Percentiles rank a stretch among this genome's conserved stretches.
Evolutionary conservation across 2,113 vertebrate genomes (phyloP).

Genomic region (Herpetotheres cachinnans): DNA sequence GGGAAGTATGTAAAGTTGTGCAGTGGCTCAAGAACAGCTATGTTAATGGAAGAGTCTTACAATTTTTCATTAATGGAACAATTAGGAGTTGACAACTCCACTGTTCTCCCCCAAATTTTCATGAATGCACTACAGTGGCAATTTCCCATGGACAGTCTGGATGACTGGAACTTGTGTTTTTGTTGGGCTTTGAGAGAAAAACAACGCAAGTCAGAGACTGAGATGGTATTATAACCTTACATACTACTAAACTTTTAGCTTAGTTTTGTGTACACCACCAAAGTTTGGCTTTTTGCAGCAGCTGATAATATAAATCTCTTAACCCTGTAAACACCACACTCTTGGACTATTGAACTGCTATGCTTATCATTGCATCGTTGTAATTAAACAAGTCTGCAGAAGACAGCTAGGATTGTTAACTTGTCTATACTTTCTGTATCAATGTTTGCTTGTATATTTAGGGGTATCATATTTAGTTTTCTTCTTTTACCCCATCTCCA

Average conservation of each 20-base stretch:
- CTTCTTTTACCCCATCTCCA: background rate
- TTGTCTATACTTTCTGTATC: background rate
- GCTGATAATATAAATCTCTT: background rate
- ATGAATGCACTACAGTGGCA: slow-evolving; percentile 9
- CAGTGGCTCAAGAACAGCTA: slow-evolving; percentile 22
- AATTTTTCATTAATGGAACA: slow-evolving; percentile 16
- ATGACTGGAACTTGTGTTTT: slow-evolving; percentile 27
- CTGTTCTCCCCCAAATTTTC: background rate
- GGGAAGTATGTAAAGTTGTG: slow-evolving; percentile 32
- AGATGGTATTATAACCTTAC: slow-evolving; percentile 31
- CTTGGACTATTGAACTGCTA: background rate
- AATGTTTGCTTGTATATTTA: background rate
- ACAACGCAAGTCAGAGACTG: background rate
- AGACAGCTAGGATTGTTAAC: background rate
- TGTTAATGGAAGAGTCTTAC: slow-evolving; percentile 1
- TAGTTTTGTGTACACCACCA: slow-evolving; percentile 33
- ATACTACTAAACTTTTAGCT: slow-evolving; percentile 31
- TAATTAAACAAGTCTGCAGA: background rate
- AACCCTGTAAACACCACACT: background rate
- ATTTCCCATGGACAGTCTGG: slow-evolving; percentile 9
- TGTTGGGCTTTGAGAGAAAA: slow-evolving; percentile 42
- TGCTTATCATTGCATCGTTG: background rate
- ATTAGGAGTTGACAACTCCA: background rate
- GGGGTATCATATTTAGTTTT: background rate
- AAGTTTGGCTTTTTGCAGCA: background rate